Evolutionary conservation across 2,797 vertebrate genomes (phyloP).

Genomic region (Alcedo atthis): DNA sequence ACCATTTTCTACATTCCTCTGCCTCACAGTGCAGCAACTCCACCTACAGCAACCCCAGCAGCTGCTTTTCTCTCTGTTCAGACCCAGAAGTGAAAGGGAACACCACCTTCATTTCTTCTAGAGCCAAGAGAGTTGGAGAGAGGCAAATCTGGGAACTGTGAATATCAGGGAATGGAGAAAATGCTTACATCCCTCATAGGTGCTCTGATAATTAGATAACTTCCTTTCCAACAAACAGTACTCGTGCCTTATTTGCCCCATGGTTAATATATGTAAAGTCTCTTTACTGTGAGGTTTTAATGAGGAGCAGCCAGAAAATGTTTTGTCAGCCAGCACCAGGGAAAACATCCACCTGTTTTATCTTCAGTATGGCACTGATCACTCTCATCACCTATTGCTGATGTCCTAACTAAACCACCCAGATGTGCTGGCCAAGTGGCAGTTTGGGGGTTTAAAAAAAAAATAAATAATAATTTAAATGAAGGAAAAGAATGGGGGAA

Average conservation of each 20-base stretch:
- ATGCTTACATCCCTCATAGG: rapidly evolving
- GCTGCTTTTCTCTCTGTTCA: background rate
- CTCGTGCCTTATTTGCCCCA: background rate
- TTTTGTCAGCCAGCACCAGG: background rate
- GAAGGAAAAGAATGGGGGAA: background rate
- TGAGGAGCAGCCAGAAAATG: background rate
- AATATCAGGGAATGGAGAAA: background rate
- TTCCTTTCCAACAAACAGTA: background rate
- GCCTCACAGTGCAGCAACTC: background rate
- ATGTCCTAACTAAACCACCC: background rate
- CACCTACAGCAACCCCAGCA: background rate
- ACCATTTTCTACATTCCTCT: background rate
- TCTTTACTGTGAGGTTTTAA: background rate
- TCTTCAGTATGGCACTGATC: background rate
- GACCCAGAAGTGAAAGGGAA: background rate
- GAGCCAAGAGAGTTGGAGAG: background rate
- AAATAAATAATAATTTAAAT: background rate
- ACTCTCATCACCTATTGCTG: background rate
- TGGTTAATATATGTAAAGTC: background rate
- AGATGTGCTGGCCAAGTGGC: background rate
- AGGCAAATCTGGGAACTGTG: background rate
- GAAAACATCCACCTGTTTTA: background rate
- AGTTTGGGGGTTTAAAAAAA: background rate
- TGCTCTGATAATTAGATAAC: rapidly evolving
- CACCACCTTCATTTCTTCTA: background rate